These are phyloP conservation scores for Hyposoter dolosus DNA, from an alignment of 2,888 invertebrate species.

Conservation along the genomic window DNA sequence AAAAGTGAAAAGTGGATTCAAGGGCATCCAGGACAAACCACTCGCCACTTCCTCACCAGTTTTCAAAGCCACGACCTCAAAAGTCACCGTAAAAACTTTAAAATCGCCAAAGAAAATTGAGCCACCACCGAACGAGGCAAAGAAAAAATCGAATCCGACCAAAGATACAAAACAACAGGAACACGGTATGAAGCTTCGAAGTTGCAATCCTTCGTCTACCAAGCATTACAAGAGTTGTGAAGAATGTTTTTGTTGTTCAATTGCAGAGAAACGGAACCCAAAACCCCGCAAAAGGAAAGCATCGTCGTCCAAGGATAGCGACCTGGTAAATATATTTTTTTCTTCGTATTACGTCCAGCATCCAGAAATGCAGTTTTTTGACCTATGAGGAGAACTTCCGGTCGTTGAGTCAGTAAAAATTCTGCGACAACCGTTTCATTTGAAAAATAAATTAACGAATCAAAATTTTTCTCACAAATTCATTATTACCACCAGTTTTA, in stretches of 20 bases:
- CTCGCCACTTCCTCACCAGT: slow-evolving; percentile 79
- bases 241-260: slow-evolving; percentile 41
- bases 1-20: slow-evolving; percentile 44
- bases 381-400: neutral
- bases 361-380: too few species aligned
- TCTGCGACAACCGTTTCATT: neutral
- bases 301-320: slow-evolving; percentile 70
- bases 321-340: slow-evolving; percentile 70
- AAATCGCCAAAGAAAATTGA: slow-evolving; percentile 58
- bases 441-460: neutral
- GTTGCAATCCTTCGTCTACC: slow-evolving; percentile 1
- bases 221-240: neutral
- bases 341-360: neutral
- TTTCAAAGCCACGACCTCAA: slow-evolving; percentile 57
- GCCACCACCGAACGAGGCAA: slow-evolving; percentile 31
- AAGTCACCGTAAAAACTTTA: slow-evolving; percentile 54
- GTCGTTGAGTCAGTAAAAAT: neutral
- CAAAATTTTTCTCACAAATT: neutral
- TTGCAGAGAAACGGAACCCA: slow-evolving; percentile 68
- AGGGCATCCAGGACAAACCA: slow-evolving; percentile 70
- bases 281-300: slow-evolving; percentile 75
- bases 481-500: neutral
- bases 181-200: slow-evolving; percentile 56
- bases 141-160: slow-evolving; percentile 22
- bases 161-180: slow-evolving; percentile 37